Conservation (phyloP, 2,888 invertebrate genomes). For the Bombylius major region DNA sequence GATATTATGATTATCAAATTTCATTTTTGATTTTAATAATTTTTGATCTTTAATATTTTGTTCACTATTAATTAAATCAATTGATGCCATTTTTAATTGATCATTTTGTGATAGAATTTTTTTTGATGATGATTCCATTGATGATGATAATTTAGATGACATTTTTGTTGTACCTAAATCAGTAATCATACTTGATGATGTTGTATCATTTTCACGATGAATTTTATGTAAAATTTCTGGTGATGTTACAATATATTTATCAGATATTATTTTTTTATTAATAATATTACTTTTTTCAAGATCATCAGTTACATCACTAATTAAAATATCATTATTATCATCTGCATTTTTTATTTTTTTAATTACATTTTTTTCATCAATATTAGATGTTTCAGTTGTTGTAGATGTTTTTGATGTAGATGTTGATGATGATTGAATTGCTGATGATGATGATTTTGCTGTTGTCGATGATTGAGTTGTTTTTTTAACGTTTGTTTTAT, state of each 20-base stretch:
- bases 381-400: too few relatives aligned
- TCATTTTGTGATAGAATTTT: neutral
- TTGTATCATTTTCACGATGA: neutral
- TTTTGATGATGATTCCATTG: neutral
- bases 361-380: too few relatives aligned
- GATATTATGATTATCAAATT: too few relatives aligned
- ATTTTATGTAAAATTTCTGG: neutral
- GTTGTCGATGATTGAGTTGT: neutral
- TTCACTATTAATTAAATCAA: neutral
- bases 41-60: neutral
- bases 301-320: conserved; percentile 6
- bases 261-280: neutral
- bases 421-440: conserved; percentile 37
- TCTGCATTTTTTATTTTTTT: too few relatives aligned
- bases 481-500: neutral
- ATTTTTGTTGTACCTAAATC: neutral
- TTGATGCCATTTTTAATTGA: neutral
- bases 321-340: neutral
- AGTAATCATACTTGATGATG: neutral
- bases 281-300: neutral
- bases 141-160: too few relatives aligned
- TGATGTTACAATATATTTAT: neutral
- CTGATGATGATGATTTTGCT: conserved; percentile 29
- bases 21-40: too few relatives aligned
- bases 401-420: conserved; percentile 31